Conservation (phyloP, 2,888 invertebrate genomes). For the Limenitis arthemis region DNA sequence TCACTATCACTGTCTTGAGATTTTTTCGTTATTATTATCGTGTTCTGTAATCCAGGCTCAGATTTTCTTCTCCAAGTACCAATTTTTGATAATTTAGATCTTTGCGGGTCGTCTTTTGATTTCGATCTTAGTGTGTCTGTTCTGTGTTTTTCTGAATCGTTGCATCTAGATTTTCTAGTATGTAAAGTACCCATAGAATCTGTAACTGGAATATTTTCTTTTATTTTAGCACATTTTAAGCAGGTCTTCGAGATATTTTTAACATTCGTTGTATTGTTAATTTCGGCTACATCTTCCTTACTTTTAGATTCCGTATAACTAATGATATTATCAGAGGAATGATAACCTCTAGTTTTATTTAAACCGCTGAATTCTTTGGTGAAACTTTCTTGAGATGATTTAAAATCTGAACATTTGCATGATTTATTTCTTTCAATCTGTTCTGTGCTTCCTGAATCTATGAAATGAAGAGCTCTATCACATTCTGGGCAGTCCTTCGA, state of each 20-base stretch:
- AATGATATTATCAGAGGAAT: constrained; percentile 62
- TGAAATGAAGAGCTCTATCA: constrained; percentile 54
- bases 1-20: constrained; percentile 53
- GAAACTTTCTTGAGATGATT: constrained; percentile 64
- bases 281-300: constrained; percentile 51
- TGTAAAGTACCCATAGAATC: constrained; percentile 42
- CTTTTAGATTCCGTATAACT: constrained; percentile 52
- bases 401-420: constrained; percentile 60
- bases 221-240: constrained; percentile 64
- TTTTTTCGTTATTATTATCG: constrained; percentile 47
- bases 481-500: constrained; percentile 56
- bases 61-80: constrained; percentile 81
- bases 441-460: constrained; percentile 57
- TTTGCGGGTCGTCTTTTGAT: constrained; percentile 65
- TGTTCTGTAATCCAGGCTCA: constrained; percentile 75
- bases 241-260: constrained; percentile 59
- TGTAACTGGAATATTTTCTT: constrained; percentile 62
- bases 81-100: constrained; percentile 65
- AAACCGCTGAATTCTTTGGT: constrained; percentile 52
- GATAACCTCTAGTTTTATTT: constrained; percentile 59
- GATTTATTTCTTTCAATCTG: constrained; percentile 50
- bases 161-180: constrained; percentile 51
- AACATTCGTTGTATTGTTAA: constrained; percentile 46
- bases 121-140: constrained; percentile 63
- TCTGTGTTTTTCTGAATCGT: constrained; percentile 46